phyloP scores from a whole-genome alignment of 2,797 vertebrate genomes.

The Ctenopoma kingsleyae region DNA sequence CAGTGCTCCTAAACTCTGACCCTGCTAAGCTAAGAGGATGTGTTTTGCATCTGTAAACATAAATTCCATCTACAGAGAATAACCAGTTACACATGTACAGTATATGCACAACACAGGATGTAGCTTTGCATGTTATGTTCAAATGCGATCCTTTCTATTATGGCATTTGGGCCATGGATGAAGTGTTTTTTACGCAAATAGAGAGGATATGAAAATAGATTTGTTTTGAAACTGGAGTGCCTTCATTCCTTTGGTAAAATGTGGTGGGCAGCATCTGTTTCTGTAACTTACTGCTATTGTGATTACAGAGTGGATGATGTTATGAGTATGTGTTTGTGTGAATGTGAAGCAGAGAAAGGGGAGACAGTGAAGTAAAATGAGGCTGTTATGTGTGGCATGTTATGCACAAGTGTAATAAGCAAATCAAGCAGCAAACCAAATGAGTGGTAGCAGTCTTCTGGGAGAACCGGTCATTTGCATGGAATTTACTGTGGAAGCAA shows the following conservation, averaged over 20 bases:
- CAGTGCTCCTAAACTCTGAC: constrained; percentile 70
- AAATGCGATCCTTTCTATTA: constrained; percentile 44
- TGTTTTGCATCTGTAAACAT: constrained; percentile 72
- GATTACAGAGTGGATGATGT: constrained; percentile 21
- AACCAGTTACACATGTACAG: constrained; percentile 52
- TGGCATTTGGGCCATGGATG: constrained; percentile 23
- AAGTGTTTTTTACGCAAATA: constrained; percentile 43
- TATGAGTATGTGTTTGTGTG: background rate
- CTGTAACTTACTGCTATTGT: constrained; percentile 14
- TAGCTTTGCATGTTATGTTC: constrained; percentile 45
- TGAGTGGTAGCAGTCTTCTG: constrained; percentile 50
- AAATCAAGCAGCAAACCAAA: constrained; percentile 59
- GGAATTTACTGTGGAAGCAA: constrained; percentile 53
- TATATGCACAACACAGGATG: constrained; percentile 31
- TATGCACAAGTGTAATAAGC: constrained; percentile 38
- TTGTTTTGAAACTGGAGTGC: constrained; percentile 37
- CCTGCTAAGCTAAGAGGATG: constrained; percentile 64
- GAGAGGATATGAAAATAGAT: constrained; percentile 52
- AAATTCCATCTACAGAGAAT: constrained; percentile 63
- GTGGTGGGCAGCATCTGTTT: constrained; percentile 10
- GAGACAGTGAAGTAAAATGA: constrained; percentile 1
- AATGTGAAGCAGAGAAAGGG: background rate
- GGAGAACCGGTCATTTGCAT: constrained; percentile 62
- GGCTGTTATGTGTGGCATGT: constrained; percentile 11
- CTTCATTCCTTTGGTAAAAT: constrained; percentile 19